A percentile compares a stretch with the other conserved stretches of the same genome.
Evolutionary conservation across 2,113 vertebrate species (phyloP).

Genomic region (Rhabdomys dilectus): DNA sequence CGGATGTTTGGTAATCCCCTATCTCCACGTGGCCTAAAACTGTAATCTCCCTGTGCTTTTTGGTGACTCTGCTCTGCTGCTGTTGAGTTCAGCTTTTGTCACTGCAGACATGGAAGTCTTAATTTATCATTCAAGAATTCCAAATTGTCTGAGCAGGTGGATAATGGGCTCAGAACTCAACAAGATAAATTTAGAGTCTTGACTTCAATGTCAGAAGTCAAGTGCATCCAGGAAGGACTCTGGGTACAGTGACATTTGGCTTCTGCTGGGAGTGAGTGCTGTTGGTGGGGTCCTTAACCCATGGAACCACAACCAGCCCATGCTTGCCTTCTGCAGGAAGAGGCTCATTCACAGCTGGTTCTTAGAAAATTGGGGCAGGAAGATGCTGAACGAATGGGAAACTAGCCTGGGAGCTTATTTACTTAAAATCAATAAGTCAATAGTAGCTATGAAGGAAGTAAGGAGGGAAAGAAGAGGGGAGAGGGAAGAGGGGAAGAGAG

Average conservation of each 20-base stretch:
- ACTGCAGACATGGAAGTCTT: constrained; percentile 40
- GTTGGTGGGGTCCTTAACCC: not conserved
- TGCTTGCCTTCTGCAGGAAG: not conserved
- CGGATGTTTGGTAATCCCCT: not conserved
- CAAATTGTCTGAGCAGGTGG: constrained; percentile 51
- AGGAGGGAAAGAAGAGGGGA: not conserved
- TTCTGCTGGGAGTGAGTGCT: not conserved
- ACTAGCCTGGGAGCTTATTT: not conserved
- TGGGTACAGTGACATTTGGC: not conserved
- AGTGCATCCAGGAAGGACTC: not conserved
- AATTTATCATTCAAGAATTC: constrained; percentile 51
- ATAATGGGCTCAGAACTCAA: constrained; percentile 54
- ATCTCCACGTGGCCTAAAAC: not conserved
- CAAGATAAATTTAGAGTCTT: constrained; percentile 53
- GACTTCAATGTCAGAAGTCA: constrained; percentile 44
- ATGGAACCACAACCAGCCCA: not conserved
- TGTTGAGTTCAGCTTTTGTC: constrained; percentile 42
- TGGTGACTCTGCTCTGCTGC: not conserved
- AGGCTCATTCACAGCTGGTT: not conserved
- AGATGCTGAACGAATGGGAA: constrained; percentile 3
- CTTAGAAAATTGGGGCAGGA: constrained; percentile 1
- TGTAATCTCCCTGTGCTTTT: not conserved
- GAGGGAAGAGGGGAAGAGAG: too few relatives aligned
- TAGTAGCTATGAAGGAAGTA: not conserved
- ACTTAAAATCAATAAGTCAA: constrained; percentile 32